Conservation (phyloP, 2,888 invertebrate genomes). For the Julus scandinavius region DNA sequence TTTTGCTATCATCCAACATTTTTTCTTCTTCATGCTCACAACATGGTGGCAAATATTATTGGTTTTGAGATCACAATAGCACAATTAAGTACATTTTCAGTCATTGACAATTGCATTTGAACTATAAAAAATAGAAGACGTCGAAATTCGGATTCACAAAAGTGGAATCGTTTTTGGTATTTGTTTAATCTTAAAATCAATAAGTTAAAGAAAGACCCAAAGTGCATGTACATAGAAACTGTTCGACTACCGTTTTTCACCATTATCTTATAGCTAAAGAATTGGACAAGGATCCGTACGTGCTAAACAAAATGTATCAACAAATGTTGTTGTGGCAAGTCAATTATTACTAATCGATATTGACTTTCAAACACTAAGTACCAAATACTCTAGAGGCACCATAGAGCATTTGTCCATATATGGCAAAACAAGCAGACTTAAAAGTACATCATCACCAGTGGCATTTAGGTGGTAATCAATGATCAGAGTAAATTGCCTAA, state of each 20-base stretch:
- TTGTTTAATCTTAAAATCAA: not conserved
- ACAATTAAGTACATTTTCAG: not conserved
- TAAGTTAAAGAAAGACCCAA: not conserved
- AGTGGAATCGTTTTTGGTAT: not conserved
- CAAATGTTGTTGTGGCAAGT: not conserved
- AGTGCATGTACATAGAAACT: not conserved
- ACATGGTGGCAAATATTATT: not conserved
- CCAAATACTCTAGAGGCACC: too few relatives aligned
- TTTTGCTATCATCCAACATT: not conserved
- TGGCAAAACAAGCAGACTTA: too few relatives aligned
- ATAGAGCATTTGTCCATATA: too few relatives aligned
- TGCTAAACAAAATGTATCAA: not conserved
- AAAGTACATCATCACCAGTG: too few relatives aligned
- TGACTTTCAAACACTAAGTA: not conserved
- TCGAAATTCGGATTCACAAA: not conserved
- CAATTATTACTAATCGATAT: slow-evolving; percentile 1
- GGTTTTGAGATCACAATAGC: not conserved
- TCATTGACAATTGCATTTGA: not conserved
- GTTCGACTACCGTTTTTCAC: not conserved
- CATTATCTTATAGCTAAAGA: not conserved
- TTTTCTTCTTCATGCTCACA: not conserved
- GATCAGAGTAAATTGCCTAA: not conserved
- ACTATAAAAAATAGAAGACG: not conserved
- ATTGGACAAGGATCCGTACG: not conserved
- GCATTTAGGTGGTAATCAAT: not conserved